phyloP scores from a whole-genome alignment of 37 sponge, comb jelly and placozoan species.

The Beroe ovata region DNA sequence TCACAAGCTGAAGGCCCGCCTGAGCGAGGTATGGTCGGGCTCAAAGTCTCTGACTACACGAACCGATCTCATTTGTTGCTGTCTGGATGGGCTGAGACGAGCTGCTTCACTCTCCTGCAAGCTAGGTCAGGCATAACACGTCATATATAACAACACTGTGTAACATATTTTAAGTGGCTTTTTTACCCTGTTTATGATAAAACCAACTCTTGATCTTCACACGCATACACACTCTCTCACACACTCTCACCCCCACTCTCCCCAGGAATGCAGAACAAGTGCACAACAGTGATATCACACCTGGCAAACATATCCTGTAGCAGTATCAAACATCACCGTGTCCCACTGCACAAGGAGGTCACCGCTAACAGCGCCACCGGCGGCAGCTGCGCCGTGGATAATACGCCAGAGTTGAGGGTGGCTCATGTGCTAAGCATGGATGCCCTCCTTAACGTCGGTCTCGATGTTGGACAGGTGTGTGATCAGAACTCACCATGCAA shows the following conservation, averaged over 20 bases:
- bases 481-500: too few species aligned
- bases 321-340: slow-evolving; percentile 5
- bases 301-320: slow-evolving; percentile 58
- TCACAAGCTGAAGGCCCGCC: slow-evolving; percentile 60
- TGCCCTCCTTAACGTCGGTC: slow-evolving; percentile 30
- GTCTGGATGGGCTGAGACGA: slow-evolving; percentile 63
- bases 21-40: slow-evolving; percentile 63
- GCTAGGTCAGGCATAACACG: slow-evolving; percentile 60
- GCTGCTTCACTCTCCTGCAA: slow-evolving; percentile 55
- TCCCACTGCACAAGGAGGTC: slow-evolving; percentile 39
- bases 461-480: slow-evolving; percentile 55
- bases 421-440: slow-evolving; percentile 66
- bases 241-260: background rate
- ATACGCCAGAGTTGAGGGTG: slow-evolving; percentile 1
- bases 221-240: background rate
- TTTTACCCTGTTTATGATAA: too few species aligned
- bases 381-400: too few species aligned
- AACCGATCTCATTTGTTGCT: slow-evolving; percentile 57
- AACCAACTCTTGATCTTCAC: too few species aligned
- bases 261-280: slow-evolving; percentile 64
- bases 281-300: slow-evolving; percentile 40
- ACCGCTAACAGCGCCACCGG: background rate
- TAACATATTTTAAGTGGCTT: background rate
- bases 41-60: slow-evolving; percentile 61
- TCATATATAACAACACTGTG: background rate